phyloP scores from a whole-genome alignment of 2,797 vertebrate species.

The Eulemur coronatus region DNA sequence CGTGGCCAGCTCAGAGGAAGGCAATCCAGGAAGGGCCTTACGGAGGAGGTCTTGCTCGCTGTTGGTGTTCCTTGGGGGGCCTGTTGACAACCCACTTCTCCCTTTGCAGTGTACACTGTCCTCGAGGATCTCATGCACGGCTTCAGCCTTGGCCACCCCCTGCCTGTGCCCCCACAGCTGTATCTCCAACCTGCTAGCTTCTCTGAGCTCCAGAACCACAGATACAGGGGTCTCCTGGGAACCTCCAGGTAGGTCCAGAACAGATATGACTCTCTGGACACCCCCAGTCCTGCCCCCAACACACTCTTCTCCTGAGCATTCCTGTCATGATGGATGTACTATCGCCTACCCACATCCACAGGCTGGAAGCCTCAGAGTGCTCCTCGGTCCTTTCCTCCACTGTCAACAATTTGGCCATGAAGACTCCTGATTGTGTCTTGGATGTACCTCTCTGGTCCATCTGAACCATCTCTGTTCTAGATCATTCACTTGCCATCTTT shows the following conservation, averaged over 20 bases:
- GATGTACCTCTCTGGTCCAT: neutral
- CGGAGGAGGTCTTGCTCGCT: neutral
- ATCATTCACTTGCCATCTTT: neutral
- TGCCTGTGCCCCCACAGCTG: neutral
- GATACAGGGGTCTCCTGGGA: neutral
- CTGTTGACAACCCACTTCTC: neutral
- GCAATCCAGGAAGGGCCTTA: neutral
- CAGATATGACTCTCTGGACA: neutral
- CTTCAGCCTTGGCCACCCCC: neutral
- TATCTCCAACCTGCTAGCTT: neutral
- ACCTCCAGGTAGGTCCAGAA: neutral
- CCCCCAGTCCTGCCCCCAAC: neutral
- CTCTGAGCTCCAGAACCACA: neutral
- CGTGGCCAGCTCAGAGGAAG: neutral
- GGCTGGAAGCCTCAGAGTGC: neutral
- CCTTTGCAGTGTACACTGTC: neutral
- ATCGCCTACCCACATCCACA: neutral
- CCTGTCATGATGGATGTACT: neutral
- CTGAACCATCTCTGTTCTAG: neutral
- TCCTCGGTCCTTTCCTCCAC: neutral
- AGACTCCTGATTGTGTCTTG: neutral
- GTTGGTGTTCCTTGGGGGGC: neutral
- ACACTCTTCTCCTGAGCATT: neutral
- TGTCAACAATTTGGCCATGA: neutral
- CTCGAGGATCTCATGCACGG: neutral